Base-by-base conservation (phyloP, 2,888 invertebrate genomes). In the Scaptomyza tumidula region DNA sequence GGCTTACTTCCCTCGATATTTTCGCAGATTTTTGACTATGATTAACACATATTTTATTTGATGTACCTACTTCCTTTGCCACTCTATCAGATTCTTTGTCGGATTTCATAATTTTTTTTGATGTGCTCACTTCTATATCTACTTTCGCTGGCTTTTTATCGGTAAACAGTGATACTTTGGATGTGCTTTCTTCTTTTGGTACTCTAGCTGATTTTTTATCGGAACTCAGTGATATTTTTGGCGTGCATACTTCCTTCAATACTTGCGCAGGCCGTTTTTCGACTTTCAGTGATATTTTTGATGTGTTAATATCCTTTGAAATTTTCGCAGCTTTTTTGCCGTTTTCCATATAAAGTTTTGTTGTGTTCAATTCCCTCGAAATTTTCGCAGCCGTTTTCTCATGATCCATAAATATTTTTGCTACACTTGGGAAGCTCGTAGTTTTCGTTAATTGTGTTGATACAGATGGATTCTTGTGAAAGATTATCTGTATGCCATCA, bases 401-500 rank as follows among this genome's bases (percentile, higher is more conserved):
- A 39, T 14, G 39, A 9, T 39, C 14, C 39, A 14, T 39, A 14
- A 16, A 41, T 16, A 16, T 16, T 9, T 16, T 41, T 16, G 41
- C 16, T 10, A 41, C 16, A 41, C 41, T 41, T 16, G 14, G 16
- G 9, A 3, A 16, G 9, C 3, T 39, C 4, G 1, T 14, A 16
- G 41, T 3, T 10, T 16, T 10, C 1, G 4, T 41, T 1, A 16
- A 16, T 16, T 10, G 10, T 16, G 0, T 10, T 9, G 9, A 0
- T 2, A 1, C 41, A 3, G 6, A 10, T 5, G 10, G 14, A 1
- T 41, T 37, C 37, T 69, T 75, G 39, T 75, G 49, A 31, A 78
- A 79, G 56, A 77, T 77, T 2, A 71, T n/a, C 24, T 79, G 79
- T 16, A 79, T 24, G n/a, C 71, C 61, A 16, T 69, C 44, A 6